Conservation (phyloP, 2,888 invertebrate species). For the Harpalus rubripes region DNA sequence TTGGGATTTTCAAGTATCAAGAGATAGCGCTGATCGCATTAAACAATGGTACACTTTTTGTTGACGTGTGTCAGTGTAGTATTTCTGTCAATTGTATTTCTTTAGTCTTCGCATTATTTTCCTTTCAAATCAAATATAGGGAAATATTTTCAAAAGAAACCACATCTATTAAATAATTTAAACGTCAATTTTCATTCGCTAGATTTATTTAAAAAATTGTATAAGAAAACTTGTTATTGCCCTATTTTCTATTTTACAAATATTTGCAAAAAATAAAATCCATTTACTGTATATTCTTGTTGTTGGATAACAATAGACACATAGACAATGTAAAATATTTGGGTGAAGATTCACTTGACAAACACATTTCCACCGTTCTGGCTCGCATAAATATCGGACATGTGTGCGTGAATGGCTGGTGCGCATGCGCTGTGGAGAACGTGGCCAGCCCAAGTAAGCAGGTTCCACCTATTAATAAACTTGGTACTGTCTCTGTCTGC, state of each 20-base stretch:
- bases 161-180: no score
- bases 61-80: no score
- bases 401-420: conserved; percentile 2
- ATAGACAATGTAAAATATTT: not conserved
- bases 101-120: no score
- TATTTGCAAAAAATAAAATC: not conserved
- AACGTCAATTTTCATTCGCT: no score
- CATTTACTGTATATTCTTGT: not conserved
- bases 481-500: conserved; percentile 39
- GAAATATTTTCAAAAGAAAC: no score
- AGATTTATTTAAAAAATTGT: no score
- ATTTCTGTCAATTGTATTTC: no score
- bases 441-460: conserved; percentile 42
- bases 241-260: not conserved
- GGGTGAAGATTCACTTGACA: conserved; percentile 5
- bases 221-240: no score
- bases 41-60: no score
- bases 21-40: no score
- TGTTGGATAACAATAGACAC: conserved; percentile 5
- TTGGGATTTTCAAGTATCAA: no score
- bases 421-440: conserved; percentile 27
- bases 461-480: conserved; percentile 59
- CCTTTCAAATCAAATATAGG: no score
- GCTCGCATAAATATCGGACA: not conserved
- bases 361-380: not conserved